phyloP scores from a whole-genome alignment of 2,797 vertebrate genomes.

The Liasis olivaceus region DNA sequence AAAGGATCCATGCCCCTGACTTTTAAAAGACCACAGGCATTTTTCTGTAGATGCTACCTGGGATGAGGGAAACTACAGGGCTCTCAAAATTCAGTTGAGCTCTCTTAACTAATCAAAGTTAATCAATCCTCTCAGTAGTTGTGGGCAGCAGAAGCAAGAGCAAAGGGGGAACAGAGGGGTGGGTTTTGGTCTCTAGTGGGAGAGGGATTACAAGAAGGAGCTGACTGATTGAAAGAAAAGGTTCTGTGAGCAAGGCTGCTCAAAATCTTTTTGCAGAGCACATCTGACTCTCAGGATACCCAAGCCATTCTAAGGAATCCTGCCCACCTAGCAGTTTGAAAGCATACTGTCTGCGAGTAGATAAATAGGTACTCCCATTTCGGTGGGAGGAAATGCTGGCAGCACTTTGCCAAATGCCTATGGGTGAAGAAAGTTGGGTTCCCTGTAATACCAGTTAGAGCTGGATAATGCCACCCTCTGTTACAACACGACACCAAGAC shows the following conservation, averaged over 20 bases:
- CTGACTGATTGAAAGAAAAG: background rate
- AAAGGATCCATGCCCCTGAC: background rate
- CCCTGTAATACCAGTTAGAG: no score
- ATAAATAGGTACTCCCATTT: no score
- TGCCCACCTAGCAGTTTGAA: background rate
- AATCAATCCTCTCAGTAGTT: background rate
- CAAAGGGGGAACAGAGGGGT: background rate
- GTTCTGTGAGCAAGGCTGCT: background rate
- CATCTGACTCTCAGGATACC: background rate
- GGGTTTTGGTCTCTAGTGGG: background rate
- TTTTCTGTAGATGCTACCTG: background rate
- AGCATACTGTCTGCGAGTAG: no score
- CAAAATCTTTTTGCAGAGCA: background rate
- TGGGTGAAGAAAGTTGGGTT: no score
- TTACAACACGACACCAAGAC: no score
- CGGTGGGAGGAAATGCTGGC: no score
- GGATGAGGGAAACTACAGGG: background rate
- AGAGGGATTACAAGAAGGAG: background rate
- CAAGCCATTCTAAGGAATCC: background rate
- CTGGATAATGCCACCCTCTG: no score
- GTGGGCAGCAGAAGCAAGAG: background rate
- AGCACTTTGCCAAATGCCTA: no score
- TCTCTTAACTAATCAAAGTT: background rate
- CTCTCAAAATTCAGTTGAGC: background rate
- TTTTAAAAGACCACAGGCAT: background rate